Base-by-base conservation (phyloP, 2,888 invertebrate genomes). In the Ellobium chinense region DNA sequence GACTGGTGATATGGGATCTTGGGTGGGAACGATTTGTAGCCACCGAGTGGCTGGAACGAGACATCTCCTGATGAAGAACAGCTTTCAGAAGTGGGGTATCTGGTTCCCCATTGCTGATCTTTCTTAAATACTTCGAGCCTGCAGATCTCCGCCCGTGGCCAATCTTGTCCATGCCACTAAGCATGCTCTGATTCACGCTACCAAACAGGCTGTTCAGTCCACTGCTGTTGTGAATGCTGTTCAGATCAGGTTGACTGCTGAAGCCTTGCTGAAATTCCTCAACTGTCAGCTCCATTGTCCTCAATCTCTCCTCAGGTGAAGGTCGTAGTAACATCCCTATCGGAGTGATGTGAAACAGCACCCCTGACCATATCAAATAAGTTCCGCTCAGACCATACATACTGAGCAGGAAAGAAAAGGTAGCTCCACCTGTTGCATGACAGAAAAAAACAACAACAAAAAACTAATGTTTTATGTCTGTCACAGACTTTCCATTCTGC, bases 311-410 rank as follows among this genome's bases (percentile, higher is more conserved):
- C 34, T 69, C 74, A 46, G 74, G 80, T 31, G 80, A 80, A n/a
- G 80, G 80, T 0, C 66, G 46, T 18, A 80, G 14, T 9, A 80
- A 54, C 46, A 80, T 21, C 21, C 75, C 80, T 36, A 73, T 39
- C 0, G 75, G n/a, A n/a, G 69, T 46, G 29, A 68, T 62, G 29
- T 80, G 66, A 36, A 62, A n/a, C 29, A 74, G 12, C 34, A 80
- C 37, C 21, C 73, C 80, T 31, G 68, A 37, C 80, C 80, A 80
- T 14, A 80, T 60, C 34, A 80, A 54, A 27, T 80, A 80, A 21
- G 75, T 68, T n/a, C 80, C 80, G 29, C 68, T 69, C 1, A 80
- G 63, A 18, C 69, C 80, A 62, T 69, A 80, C 7, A 37, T 4
- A 18, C 36, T 24, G 69, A 80, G 24, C 34, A 80, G 70, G 1